Base-by-base conservation (phyloP, 2,888 invertebrate species). In the Labia minor region DNA sequence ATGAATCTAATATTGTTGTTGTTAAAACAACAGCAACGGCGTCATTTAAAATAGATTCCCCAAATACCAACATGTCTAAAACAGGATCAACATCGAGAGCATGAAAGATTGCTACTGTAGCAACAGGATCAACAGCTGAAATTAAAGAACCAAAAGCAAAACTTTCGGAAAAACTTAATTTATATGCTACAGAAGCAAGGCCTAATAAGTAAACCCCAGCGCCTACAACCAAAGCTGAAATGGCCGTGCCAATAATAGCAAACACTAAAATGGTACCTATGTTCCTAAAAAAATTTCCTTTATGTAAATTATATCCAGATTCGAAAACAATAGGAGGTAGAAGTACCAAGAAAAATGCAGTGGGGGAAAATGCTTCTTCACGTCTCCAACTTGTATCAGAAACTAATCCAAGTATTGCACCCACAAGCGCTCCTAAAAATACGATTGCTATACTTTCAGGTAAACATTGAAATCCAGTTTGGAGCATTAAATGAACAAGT, bases 301-400 rank as follows among this genome's bases (percentile, higher is more conserved):
- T 99, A 75, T 99, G 98, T 69, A 99, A 83, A 82, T 98, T 99
- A 77, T 98, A 99, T 1, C 98, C 98, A 1, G 96, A 96, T 79
- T 99, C 99, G 81, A 99, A 99, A 73, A 99, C 99, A 67, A 99
- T 99, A 0, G 99, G 99, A 10, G 99, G 99, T 66, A 99, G 79
- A 0, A 99, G 83, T 1, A 99, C 92, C 66, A 99, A 83, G 76
- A 99, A 99, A 78, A 99, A 99, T 19, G 97, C 94, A 19, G 97
- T 99, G 0, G 99, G 98, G 6, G 96, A 95, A 76, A 99, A 96
- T 0, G 96, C 94, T 79, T 99, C 98, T 77, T 97, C 97, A 76
- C 95, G 92, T 75, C 93, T 86, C 95, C 95, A 96, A 76, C 95
- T 94, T 61, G 92, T 92, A 72, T 89, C 89, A 1, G 92, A 92